These are phyloP conservation scores for Corythaeola cristata DNA, from an alignment of 2,113 vertebrate genomes.

Conservation along the genomic window DNA sequence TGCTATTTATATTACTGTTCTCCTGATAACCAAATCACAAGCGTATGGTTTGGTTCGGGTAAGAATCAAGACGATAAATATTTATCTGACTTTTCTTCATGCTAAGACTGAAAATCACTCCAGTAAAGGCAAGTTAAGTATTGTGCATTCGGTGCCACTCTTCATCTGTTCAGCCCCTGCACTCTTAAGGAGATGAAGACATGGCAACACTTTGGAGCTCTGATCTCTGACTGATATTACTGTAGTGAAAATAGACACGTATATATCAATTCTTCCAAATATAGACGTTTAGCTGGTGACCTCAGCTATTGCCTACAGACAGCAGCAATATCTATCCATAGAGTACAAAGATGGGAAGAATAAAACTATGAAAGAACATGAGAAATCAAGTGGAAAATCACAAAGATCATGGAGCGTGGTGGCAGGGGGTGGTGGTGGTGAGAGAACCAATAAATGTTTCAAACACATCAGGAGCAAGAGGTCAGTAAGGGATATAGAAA, in stretches of 20 bases:
- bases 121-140: not conserved
- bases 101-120: not conserved
- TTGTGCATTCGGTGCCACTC: not conserved
- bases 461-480: not conserved
- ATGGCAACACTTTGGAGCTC: not conserved
- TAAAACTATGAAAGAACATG: not conserved
- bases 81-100: not conserved
- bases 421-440: not conserved
- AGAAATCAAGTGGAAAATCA: conserved; percentile 7
- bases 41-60: not conserved
- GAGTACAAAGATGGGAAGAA: not conserved
- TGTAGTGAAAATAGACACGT: not conserved
- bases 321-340: not conserved
- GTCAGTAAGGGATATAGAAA: not conserved
- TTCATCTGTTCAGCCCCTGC: not conserved
- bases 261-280: not conserved
- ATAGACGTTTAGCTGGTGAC: not conserved
- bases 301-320: not conserved
- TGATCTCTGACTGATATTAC: not conserved
- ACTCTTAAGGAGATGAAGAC: not conserved
- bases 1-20: not conserved
- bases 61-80: not conserved
- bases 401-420: not conserved
- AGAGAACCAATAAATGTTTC: conserved; percentile 8
- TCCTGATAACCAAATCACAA: not conserved